These are phyloP conservation scores for Drosophila falleni DNA, from an alignment of 2,888 invertebrate genomes.

Conservation along the genomic window DNA sequence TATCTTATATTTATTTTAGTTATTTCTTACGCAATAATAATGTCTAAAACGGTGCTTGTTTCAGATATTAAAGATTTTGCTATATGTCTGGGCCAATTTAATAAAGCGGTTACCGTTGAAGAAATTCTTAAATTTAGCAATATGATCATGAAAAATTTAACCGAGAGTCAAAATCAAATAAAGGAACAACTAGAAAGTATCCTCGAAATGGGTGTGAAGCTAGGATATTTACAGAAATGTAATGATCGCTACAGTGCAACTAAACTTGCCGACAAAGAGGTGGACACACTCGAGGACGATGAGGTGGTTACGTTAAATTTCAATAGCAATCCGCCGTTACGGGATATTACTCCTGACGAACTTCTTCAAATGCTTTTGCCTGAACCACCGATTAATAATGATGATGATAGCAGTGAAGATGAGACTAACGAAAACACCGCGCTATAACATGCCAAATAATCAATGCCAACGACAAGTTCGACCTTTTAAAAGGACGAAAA, in stretches of 20 bases:
- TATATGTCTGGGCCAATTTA: background rate
- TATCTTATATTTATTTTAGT: background rate
- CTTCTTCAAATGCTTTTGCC: background rate
- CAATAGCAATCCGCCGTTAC: background rate
- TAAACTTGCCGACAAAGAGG: conserved; percentile 22
- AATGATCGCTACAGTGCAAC: conserved; percentile 18
- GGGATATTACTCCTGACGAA: background rate
- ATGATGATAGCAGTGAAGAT: background rate
- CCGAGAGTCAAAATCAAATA: background rate
- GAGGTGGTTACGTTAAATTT: background rate
- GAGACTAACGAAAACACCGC: background rate
- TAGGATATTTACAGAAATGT: conserved; percentile 26
- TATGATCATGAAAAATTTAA: background rate
- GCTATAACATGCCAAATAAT: background rate
- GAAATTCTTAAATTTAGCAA: background rate
- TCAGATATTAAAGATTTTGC: background rate
- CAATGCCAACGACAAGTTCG: background rate
- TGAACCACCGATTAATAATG: background rate
- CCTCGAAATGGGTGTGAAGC: conserved; percentile 3
- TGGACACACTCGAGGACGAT: conserved; percentile 2
- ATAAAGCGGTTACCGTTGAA: background rate
- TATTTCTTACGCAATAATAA: background rate
- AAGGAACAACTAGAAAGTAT: background rate
- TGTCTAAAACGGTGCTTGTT: background rate
- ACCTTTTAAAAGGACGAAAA: background rate